Conservation (phyloP, 2,797 vertebrate genomes). For the Peromyscus nudipes region DNA sequence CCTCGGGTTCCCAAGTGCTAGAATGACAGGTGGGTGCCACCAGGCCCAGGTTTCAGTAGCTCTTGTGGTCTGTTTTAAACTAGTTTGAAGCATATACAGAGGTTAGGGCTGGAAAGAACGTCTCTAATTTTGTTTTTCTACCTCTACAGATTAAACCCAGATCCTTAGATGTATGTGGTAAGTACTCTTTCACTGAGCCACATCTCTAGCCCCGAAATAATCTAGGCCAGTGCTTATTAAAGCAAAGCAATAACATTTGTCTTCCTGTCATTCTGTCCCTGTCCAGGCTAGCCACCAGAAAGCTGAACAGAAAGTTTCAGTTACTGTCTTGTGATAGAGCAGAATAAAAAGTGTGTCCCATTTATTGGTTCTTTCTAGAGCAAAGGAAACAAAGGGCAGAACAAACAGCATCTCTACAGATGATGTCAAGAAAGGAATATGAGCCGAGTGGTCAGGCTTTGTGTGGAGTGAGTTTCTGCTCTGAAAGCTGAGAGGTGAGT, state of each 20-base stretch:
- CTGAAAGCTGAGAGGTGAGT: background rate
- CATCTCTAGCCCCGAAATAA: background rate
- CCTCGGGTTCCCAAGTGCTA: background rate
- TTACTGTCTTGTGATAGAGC: background rate
- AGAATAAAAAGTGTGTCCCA: conserved; percentile 2
- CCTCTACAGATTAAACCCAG: background rate
- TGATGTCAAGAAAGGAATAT: background rate
- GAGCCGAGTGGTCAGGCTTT: background rate
- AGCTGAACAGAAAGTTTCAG: background rate
- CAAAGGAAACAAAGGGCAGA: background rate
- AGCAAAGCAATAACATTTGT: background rate
- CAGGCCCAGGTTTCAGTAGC: background rate
- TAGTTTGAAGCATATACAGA: background rate
- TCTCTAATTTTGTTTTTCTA: background rate
- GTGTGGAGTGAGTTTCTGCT: background rate
- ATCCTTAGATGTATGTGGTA: background rate
- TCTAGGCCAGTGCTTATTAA: background rate
- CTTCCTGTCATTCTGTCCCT: background rate
- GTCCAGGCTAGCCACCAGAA: background rate
- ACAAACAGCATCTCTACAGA: conserved; percentile 18
- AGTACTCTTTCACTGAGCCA: background rate
- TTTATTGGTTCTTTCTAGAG: background rate
- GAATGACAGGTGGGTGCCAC: too few species aligned
- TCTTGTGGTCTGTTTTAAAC: background rate
- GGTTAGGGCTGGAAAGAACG: background rate